phyloP scores from a whole-genome alignment of 2,113 vertebrate genomes.

The Corythaeola cristata region DNA sequence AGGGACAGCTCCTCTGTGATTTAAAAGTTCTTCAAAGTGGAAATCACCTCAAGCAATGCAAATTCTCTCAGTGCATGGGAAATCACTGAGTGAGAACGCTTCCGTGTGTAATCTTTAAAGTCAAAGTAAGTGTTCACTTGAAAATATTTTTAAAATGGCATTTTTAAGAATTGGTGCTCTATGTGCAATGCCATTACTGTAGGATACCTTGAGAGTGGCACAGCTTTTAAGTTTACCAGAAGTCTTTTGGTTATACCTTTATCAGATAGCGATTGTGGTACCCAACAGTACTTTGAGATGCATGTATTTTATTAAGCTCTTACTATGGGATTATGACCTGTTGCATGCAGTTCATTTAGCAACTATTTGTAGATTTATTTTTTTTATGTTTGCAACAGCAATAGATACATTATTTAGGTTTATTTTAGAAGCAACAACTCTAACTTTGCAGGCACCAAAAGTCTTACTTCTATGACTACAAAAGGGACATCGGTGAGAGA shows the following conservation, averaged over 20 bases:
- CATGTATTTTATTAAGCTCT: not conserved
- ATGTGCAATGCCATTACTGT: not conserved
- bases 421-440: not conserved
- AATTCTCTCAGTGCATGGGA: constrained; percentile 6
- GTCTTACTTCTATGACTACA: not conserved
- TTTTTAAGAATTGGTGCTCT: constrained; percentile 1
- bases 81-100: not conserved
- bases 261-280: not conserved
- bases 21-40: constrained; percentile 61
- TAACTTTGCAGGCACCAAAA: not conserved
- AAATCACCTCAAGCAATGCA: constrained; percentile 65
- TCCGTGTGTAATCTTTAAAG: constrained; percentile 42
- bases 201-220: not conserved
- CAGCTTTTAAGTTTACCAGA: not conserved
- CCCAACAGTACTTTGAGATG: not conserved
- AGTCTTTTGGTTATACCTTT: not conserved
- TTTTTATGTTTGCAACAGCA: not conserved
- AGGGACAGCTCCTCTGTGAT: constrained; percentile 46
- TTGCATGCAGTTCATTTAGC: not conserved
- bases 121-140: constrained; percentile 21
- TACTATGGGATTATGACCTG: not conserved
- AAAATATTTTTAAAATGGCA: not conserved
- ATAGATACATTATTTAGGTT: not conserved
- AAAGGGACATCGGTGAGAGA: not conserved
- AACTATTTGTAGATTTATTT: not conserved